These are phyloP conservation scores for Nomada fucata DNA, from an alignment of 2,888 invertebrate species.

Conservation along the genomic window DNA sequence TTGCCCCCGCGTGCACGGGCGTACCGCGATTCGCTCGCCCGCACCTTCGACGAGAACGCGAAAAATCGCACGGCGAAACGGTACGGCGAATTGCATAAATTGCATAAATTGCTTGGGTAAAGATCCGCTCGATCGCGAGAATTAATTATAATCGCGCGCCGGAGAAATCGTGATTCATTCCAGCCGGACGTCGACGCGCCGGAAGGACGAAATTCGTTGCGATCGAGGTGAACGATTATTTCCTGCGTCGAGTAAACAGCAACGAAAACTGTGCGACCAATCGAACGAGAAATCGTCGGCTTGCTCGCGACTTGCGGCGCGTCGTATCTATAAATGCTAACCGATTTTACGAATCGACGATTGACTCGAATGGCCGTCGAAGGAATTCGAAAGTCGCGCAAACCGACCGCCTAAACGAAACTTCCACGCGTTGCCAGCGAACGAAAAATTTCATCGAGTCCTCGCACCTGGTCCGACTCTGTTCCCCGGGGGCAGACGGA, in stretches of 20 bases:
- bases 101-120: too few species aligned
- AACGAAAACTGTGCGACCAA: too few species aligned
- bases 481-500: background rate
- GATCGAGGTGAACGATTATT: background rate
- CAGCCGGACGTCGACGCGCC: too few species aligned
- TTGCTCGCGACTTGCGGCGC: too few species aligned
- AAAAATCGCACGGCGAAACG: background rate
- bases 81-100: background rate
- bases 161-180: too few species aligned
- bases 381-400: too few species aligned
- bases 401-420: background rate
- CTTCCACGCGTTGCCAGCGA: background rate
- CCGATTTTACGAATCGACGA: background rate
- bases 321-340: background rate
- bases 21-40: background rate
- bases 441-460: background rate
- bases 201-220: too few species aligned
- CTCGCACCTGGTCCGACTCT: background rate
- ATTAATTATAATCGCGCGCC: too few species aligned
- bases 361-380: background rate
- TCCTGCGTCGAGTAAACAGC: too few species aligned
- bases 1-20: conserved; percentile 12
- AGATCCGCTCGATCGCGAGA: too few species aligned
- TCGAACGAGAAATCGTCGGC: background rate
- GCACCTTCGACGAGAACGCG: background rate